These are phyloP conservation scores for Temnothorax unifasciatus DNA, from an alignment of 2,888 invertebrate species.

Conservation along the genomic window DNA sequence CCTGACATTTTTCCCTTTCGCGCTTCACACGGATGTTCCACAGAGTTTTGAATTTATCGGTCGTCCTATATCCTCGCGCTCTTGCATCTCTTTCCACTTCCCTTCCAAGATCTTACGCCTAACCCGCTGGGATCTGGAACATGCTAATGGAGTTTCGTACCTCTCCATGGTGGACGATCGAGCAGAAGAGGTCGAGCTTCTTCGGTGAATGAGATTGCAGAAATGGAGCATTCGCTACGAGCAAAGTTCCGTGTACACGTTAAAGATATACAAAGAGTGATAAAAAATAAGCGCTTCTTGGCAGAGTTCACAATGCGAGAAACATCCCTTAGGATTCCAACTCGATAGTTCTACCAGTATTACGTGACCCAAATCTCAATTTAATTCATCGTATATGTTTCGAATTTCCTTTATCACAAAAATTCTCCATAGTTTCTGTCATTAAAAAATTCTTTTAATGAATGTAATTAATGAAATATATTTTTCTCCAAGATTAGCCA, in stretches of 20 bases:
- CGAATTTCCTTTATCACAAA: not conserved
- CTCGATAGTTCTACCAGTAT: slow-evolving; percentile 23
- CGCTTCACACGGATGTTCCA: slow-evolving; percentile 14
- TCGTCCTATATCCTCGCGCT: not conserved
- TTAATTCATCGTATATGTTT: slow-evolving; percentile 34
- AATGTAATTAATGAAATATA: not conserved
- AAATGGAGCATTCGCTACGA: slow-evolving; percentile 39
- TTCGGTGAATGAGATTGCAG: slow-evolving; percentile 43
- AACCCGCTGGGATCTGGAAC: slow-evolving; percentile 34
- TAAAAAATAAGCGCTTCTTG: slow-evolving; percentile 49
- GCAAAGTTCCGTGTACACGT: slow-evolving; percentile 44
- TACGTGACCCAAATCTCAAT: slow-evolving; percentile 55
- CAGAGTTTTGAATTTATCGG: slow-evolving; percentile 45
- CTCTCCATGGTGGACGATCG: slow-evolving; percentile 43
- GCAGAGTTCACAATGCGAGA: slow-evolving; percentile 31
- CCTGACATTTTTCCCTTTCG: slow-evolving; percentile 11
- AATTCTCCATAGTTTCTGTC: not conserved
- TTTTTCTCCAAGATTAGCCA: not conserved
- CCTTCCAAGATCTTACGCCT: slow-evolving; percentile 10
- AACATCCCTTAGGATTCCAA: slow-evolving; percentile 52
- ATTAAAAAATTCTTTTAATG: not conserved
- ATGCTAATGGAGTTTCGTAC: slow-evolving; percentile 50
- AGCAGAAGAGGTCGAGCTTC: slow-evolving; percentile 35
- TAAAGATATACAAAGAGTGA: slow-evolving; percentile 48
- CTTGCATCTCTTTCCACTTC: not conserved